Evolutionary conservation across 64 coral and sea anemone species (phyloP).

Genomic region (Orbicella faveolata): DNA sequence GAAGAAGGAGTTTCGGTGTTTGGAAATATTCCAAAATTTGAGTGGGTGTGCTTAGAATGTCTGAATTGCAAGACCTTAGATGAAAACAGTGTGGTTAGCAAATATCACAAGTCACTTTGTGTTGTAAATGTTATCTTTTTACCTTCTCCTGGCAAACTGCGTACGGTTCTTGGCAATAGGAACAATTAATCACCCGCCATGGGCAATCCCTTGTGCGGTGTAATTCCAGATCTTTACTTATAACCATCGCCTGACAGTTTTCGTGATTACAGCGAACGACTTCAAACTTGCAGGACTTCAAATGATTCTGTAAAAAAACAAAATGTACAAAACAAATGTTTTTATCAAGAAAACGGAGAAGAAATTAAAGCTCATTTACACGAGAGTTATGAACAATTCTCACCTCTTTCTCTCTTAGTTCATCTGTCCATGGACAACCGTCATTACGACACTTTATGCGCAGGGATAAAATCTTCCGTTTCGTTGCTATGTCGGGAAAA

Average conservation of each 20-base stretch:
- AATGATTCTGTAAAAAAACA: neutral
- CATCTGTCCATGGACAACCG: neutral
- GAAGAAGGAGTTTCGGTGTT: no score
- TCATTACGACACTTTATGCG: neutral
- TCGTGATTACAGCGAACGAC: neutral
- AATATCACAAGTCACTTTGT: no score
- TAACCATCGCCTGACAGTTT: neutral
- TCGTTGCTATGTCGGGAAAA: conserved; percentile 3
- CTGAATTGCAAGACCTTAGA: no score
- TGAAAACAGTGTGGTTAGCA: no score
- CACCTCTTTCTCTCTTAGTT: neutral
- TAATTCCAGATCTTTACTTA: neutral
- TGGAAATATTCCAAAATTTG: no score
- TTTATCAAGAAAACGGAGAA: neutral
- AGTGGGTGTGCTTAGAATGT: no score
- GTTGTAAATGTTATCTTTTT: neutral
- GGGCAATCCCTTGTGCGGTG: neutral
- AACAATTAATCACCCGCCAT: neutral
- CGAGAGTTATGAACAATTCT: neutral
- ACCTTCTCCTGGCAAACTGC: neutral
- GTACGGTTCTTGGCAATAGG: neutral
- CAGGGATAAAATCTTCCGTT: conserved; percentile 9
- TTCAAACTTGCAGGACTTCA: neutral
- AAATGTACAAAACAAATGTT: neutral
- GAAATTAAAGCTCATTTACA: no score